Conservation (phyloP, 2,113 vertebrate species). For the Elephantulus edwardii region DNA sequence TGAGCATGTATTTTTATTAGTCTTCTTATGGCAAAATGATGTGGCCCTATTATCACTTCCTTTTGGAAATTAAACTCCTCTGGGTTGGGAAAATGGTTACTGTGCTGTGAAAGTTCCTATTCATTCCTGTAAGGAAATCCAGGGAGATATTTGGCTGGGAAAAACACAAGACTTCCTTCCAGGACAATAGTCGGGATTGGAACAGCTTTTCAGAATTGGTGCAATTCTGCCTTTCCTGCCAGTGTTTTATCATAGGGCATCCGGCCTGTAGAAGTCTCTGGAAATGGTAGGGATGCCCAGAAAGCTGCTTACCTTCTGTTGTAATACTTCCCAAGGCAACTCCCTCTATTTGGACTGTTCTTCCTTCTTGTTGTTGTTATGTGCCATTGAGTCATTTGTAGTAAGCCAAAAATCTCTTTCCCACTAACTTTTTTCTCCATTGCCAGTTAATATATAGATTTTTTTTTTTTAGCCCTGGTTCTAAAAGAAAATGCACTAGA, state of each 20-base stretch:
- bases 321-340: no score
- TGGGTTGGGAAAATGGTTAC: conserved; percentile 44
- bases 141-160: conserved; percentile 36
- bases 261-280: no score
- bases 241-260: background rate
- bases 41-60: conserved; percentile 36
- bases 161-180: conserved; percentile 56
- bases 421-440: no score
- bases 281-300: no score
- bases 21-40: conserved; percentile 44
- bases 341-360: no score
- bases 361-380: no score
- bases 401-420: no score
- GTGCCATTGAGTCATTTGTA: no score
- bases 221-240: conserved; percentile 43
- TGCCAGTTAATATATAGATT: no score
- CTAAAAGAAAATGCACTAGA: no score
- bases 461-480: no score
- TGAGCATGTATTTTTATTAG: conserved; percentile 38
- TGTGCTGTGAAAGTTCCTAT: conserved; percentile 17
- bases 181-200: conserved; percentile 20
- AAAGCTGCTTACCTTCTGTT: no score
- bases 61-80: conserved; percentile 20
- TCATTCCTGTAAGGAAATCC: conserved; percentile 62
- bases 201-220: conserved; percentile 33